phyloP scores from a whole-genome alignment of 53 echinoderm and acorn worm genomes.

The Astropecten irregularis region DNA sequence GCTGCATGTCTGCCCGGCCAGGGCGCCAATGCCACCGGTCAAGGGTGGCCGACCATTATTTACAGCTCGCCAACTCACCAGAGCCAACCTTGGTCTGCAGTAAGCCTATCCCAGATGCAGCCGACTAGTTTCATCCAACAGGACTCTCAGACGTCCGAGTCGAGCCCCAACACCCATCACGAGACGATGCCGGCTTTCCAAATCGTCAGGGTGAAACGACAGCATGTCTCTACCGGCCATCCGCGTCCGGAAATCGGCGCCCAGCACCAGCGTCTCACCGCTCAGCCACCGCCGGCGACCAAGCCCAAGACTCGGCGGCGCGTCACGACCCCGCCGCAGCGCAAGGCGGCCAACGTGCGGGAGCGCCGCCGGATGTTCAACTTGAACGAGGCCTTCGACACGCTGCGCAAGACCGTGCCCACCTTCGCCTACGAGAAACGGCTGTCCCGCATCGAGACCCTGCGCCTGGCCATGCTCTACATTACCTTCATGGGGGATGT shows the following conservation, averaged over 20 bases:
- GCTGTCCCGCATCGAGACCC: slow-evolving; percentile 83
- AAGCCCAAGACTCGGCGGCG: slow-evolving; percentile 68
- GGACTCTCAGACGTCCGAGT: no score
- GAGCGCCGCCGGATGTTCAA: slow-evolving; percentile 88
- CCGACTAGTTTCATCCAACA: no score
- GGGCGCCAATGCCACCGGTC: neutral
- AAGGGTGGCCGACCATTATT: neutral
- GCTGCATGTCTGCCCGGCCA: neutral
- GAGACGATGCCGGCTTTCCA: neutral
- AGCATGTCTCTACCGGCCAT: neutral
- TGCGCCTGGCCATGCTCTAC: slow-evolving; percentile 84
- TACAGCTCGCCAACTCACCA: no score
- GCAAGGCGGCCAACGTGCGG: slow-evolving; percentile 88
- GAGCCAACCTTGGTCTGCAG: no score
- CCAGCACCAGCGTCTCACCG: neutral
- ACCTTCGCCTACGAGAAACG: slow-evolving; percentile 81
- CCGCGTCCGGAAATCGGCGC: neutral
- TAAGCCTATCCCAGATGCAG: no score
- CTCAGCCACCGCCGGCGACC: neutral
- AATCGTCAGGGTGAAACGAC: neutral
- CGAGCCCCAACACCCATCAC: no score
- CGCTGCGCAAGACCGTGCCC: slow-evolving; percentile 79
- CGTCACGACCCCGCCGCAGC: slow-evolving; percentile 72
- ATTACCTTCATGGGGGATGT: slow-evolving; percentile 79
- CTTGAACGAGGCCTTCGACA: slow-evolving; percentile 88